These are phyloP conservation scores for Eulemur coronatus DNA, from an alignment of 2,797 vertebrate genomes.

Conservation along the genomic window DNA sequence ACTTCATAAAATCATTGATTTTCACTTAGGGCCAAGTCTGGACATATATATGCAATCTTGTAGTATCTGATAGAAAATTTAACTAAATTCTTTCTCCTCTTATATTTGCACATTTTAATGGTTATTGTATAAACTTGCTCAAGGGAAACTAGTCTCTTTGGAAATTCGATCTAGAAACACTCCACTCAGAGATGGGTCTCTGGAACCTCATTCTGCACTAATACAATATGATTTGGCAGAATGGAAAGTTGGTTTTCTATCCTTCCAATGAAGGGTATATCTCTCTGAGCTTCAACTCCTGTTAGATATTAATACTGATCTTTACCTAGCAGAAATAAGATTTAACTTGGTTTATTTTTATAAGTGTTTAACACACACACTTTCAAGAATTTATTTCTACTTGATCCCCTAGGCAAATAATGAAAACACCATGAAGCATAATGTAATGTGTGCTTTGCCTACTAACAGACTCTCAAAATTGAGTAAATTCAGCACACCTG, in stretches of 20 bases:
- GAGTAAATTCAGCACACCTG: conserved; percentile 67
- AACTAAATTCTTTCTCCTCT: neutral
- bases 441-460: conserved; percentile 60
- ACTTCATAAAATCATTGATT: neutral
- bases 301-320: conserved; percentile 23
- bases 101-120: neutral
- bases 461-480: conserved; percentile 56
- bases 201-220: neutral
- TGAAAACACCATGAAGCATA: conserved; percentile 69
- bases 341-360: conserved; percentile 65
- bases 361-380: conserved; percentile 55
- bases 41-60: neutral
- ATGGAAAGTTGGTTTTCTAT: neutral
- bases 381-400: conserved; percentile 73
- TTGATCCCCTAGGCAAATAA: conserved; percentile 63
- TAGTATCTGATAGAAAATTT: neutral
- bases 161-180: neutral
- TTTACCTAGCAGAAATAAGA: conserved; percentile 16
- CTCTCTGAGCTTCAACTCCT: neutral
- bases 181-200: neutral
- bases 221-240: neutral
- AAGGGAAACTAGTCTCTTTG: neutral
- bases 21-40: neutral
- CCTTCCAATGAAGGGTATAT: neutral
- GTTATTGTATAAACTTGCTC: neutral